phyloP scores from a whole-genome alignment of 2,797 vertebrate species.

The Crossoptilon crossoptilon region DNA sequence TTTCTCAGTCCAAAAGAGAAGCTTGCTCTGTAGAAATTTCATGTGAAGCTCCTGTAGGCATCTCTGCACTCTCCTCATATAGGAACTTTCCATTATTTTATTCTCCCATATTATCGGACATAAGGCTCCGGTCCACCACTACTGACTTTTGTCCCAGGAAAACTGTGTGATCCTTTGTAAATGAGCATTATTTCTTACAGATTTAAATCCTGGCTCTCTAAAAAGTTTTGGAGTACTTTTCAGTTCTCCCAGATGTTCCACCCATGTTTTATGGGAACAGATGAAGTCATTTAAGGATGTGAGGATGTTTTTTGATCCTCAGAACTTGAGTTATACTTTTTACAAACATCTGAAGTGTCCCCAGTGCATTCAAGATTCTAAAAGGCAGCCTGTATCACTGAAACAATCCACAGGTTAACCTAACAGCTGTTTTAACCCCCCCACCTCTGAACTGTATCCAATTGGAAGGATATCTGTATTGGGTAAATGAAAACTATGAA shows the following conservation, averaged over 20 bases:
- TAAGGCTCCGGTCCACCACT: neutral
- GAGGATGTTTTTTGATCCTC: slow-evolving; percentile 30
- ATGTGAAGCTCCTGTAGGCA: neutral
- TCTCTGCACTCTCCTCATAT: neutral
- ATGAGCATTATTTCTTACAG: slow-evolving; percentile 51
- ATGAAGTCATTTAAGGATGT: slow-evolving; percentile 69
- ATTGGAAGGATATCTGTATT: neutral
- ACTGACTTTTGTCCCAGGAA: slow-evolving; percentile 24
- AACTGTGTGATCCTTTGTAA: slow-evolving; percentile 43
- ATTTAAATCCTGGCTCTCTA: slow-evolving; percentile 55
- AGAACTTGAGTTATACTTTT: slow-evolving; percentile 4
- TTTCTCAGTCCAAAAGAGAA: neutral
- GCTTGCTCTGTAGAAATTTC: neutral
- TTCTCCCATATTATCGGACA: neutral
- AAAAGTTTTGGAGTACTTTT: slow-evolving; percentile 64
- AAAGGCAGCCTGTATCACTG: slow-evolving; percentile 3
- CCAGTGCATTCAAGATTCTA: neutral
- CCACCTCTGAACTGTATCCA: neutral
- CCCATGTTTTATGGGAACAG: slow-evolving; percentile 67
- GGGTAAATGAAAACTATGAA: neutral
- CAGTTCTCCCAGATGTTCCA: slow-evolving; percentile 70
- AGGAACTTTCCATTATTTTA: slow-evolving; percentile 30
- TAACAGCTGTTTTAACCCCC: neutral
- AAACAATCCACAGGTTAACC: slow-evolving; percentile 40
- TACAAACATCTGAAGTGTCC: slow-evolving; percentile 15